Conservation (phyloP, 2,888 invertebrate species). For the Dioctria linearis region DNA sequence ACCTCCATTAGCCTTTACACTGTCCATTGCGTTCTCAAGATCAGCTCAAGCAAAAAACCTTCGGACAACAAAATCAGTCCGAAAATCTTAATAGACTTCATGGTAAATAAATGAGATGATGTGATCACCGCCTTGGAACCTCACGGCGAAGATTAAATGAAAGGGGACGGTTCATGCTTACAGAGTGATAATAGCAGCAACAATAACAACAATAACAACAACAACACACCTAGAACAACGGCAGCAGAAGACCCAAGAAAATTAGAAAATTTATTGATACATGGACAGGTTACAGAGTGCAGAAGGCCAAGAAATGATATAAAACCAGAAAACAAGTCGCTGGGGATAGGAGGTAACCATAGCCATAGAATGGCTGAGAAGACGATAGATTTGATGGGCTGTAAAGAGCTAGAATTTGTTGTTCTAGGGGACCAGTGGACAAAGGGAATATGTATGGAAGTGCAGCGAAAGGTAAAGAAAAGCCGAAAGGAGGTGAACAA, state of each 20-base stretch:
- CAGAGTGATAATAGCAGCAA: constrained; percentile 29
- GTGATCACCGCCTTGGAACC: constrained; percentile 42
- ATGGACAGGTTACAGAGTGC: constrained; percentile 52
- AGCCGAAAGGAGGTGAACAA: constrained; percentile 46
- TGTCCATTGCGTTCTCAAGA: constrained; percentile 10
- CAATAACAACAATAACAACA: constrained; percentile 41
- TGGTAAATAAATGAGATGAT: constrained; percentile 53
- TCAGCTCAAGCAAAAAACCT: constrained; percentile 3
- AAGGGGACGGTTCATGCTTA: constrained; percentile 31
- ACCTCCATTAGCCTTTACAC: constrained; percentile 12
- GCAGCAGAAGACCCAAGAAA: constrained; percentile 27
- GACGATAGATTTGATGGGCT: constrained; percentile 32
- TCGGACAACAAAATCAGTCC: constrained; percentile 53
- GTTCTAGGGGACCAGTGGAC: constrained; percentile 1
- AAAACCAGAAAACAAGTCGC: too few species aligned
- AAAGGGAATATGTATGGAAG: constrained; percentile 18
- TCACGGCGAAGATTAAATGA: constrained; percentile 13
- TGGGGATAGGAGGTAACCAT: background rate
- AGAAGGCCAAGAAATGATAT: constrained; percentile 17
- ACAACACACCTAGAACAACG: background rate
- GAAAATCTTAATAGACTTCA: constrained; percentile 56
- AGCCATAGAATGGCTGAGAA: constrained; percentile 6
- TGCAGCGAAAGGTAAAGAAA: constrained; percentile 45
- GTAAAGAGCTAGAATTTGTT: constrained; percentile 20
- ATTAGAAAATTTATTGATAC: constrained; percentile 55